Evolutionary conservation across 23 tunicate species (phyloP).

Genomic region (Halocynthia roretzi): DNA sequence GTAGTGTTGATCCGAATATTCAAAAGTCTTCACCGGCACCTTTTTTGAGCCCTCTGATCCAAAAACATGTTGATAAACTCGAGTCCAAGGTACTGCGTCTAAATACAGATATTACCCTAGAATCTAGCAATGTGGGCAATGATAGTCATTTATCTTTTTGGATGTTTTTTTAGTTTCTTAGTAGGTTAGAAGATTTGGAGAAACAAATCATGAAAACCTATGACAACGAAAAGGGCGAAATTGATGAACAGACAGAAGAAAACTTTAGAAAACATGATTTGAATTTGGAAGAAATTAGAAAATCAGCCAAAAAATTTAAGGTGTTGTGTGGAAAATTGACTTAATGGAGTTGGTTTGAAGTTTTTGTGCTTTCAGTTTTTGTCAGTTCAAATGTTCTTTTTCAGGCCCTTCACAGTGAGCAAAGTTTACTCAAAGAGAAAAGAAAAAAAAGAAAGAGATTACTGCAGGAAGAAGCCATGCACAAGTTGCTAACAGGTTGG

Average conservation of each 20-base stretch:
- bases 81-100: conserved; percentile 8
- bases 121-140: not conserved
- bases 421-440: not conserved
- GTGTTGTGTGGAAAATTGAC: not conserved
- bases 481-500: not conserved
- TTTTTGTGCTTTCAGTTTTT: not conserved
- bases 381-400: not conserved
- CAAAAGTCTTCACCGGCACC: not conserved
- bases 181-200: conserved; percentile 8
- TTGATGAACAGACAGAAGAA: not conserved
- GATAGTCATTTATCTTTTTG: not conserved
- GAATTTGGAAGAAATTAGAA: conserved; percentile 19
- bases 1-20: not conserved
- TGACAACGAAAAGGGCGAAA: not conserved
- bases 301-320: conserved; percentile 18
- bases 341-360: not conserved
- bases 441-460: not conserved
- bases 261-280: conserved; percentile 13
- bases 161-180: not conserved
- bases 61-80: conserved; percentile 12
- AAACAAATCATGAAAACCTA: not conserved
- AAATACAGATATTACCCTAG: not conserved
- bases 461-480: not conserved
- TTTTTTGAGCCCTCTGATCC: conserved; percentile 16
- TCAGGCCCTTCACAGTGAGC: conserved; percentile 4